Evolutionary conservation across 1,140 invertebrate species (phyloP), one percentile per base, ranked within the genome.

Genomic region (Diabrotica undecimpunctata): DNA sequence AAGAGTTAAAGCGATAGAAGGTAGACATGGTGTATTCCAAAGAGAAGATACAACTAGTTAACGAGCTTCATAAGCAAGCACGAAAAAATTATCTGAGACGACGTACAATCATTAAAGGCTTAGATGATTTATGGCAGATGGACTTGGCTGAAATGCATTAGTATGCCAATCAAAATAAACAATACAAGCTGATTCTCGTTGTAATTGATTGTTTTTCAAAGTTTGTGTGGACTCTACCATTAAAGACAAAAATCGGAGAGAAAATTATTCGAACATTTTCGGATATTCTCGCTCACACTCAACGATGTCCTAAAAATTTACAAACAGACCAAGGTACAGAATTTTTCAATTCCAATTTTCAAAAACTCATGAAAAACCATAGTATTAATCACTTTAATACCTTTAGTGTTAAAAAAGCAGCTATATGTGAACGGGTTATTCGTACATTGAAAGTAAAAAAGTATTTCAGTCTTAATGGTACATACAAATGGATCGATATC

Each of bases 241-340:
- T 84, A 39, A 81, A 81, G 78, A 77, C 66, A 11, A 84, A 84
- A 75, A 79, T 62, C 57, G 78, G 68, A 2, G 25, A 25, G 25
- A 4, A 25, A 4, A 1, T 25, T 2, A 25, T 4, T 25, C 25
- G 25, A 25, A 4, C 25, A 25, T 25, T 25, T 25, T 53, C 65
- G 64, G 58, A 70, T 70, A 56, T 79, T 73, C 68, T 77, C 35
- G 38, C 3, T 12, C 53, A 66, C 61, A 25, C 1, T 25, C 1
- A 25, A 25, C 25, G 73, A 36, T 62, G 59, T n/a, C 78, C 81
- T 10, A 74, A 74, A 72, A 78, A 81, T 62, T 64, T 83, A 46
- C 81, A 83, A 66, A 78, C 75, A 0, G 81, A 82, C 69, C 62
- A 72, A 55, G 81, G 80, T 0, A 76, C 61, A 60, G 80, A 83